phyloP scores from a whole-genome alignment of 1,140 invertebrate genomes.

The Berghia stephanieae region DNA sequence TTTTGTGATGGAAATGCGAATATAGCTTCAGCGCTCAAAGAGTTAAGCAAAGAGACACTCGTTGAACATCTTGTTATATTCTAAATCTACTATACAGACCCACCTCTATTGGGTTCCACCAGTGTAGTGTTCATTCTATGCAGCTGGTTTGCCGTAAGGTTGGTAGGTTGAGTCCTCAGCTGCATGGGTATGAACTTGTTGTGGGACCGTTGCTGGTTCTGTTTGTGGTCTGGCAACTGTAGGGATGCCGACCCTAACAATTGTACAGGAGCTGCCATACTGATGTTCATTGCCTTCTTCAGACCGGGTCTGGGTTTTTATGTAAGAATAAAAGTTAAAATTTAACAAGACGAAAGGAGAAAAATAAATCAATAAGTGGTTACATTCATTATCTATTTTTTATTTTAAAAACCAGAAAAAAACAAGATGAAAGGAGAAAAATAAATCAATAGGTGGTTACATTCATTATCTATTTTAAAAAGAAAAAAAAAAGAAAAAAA shows the following conservation, averaged over 20 bases:
- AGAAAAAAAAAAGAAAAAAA: no score
- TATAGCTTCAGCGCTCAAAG: no score
- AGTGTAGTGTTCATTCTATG: conserved; percentile 49
- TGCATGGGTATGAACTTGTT: conserved; percentile 52
- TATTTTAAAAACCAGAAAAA: conserved; percentile 6
- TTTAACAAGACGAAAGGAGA: no score
- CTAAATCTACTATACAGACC: no score
- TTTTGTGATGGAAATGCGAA: no score
- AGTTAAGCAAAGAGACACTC: neutral
- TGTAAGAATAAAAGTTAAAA: no score
- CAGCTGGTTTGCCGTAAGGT: conserved; percentile 41
- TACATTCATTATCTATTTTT: no score
- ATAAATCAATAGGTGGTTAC: no score
- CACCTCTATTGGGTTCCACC: conserved; percentile 34
- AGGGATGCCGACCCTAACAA: neutral
- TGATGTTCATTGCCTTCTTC: no score
- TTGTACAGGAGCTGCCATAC: neutral
- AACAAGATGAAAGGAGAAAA: conserved; percentile 13
- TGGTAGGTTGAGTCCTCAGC: conserved; percentile 48
- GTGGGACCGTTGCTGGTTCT: neutral
- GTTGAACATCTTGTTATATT: neutral
- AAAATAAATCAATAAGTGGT: no score
- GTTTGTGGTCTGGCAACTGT: neutral
- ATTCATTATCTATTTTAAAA: no score
- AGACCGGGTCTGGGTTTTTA: no score